Conservation (phyloP, 2,888 invertebrate species). For the Pemphredon lugubris region DNA sequence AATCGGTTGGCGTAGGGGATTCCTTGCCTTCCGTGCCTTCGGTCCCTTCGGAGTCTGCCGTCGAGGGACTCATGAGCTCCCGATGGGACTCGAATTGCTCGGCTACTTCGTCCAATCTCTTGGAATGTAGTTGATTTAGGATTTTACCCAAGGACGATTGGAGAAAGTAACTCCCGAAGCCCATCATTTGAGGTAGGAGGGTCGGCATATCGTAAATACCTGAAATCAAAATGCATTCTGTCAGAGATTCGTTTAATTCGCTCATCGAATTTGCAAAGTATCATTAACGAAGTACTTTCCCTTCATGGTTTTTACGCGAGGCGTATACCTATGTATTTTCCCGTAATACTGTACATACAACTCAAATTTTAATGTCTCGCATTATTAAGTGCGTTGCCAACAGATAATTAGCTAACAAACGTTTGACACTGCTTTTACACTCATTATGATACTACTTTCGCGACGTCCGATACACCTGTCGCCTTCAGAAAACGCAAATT, state of each 20-base stretch:
- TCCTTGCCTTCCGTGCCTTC: conserved; percentile 84
- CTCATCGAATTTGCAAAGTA: background rate
- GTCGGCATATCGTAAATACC: conserved; percentile 78
- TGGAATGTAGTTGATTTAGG: conserved; percentile 84
- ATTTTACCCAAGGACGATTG: conserved; percentile 84
- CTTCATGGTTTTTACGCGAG: background rate
- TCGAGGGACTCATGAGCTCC: conserved; percentile 77
- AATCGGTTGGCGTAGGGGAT: conserved; percentile 74
- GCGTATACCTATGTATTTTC: background rate
- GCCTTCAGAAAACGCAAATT: too few species aligned
- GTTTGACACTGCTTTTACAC: too few species aligned
- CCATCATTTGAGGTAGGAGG: conserved; percentile 76
- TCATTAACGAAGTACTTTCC: too few species aligned
- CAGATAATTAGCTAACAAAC: too few species aligned
- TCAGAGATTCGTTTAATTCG: background rate
- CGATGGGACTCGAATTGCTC: conserved; percentile 75
- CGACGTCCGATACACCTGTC: too few species aligned
- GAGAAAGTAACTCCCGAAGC: conserved; percentile 75
- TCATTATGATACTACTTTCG: too few species aligned
- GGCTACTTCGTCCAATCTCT: conserved; percentile 71
- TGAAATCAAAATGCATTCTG: conserved; percentile 18
- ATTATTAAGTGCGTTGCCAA: too few species aligned
- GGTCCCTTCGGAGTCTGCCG: conserved; percentile 84
- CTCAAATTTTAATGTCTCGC: too few species aligned
- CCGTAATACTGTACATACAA: too few species aligned